Evolutionary conservation across 1,140 invertebrate species (phyloP).

Genomic region (Drosophila persimilis): DNA sequence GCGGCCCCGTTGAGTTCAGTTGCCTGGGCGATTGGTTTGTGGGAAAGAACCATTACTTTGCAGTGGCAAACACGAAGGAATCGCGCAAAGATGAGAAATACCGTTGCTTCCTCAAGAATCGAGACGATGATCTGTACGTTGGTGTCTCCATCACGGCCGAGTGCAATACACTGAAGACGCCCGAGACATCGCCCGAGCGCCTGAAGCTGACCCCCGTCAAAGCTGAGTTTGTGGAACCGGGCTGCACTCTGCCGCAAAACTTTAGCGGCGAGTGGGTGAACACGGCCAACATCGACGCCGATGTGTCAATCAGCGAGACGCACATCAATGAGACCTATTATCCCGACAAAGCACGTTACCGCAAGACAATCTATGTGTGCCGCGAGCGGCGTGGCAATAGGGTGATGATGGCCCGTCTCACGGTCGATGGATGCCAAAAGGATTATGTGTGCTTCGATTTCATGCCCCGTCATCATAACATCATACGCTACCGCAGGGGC

Average conservation of each 20-base stretch:
- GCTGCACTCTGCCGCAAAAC: slow-evolving; percentile 96
- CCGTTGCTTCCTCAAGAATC: slow-evolving; percentile 95
- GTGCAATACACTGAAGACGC: slow-evolving; percentile 95
- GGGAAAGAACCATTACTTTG: slow-evolving; percentile 97
- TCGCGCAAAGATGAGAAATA: slow-evolving; percentile 97
- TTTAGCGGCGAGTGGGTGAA: slow-evolving; percentile 98
- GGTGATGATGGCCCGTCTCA: slow-evolving; percentile 97
- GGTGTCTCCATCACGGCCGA: slow-evolving; percentile 96
- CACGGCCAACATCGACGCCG: slow-evolving; percentile 97
- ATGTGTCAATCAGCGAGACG: slow-evolving; percentile 96
- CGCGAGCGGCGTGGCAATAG: slow-evolving; percentile 93
- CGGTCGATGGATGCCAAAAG: slow-evolving; percentile 98
- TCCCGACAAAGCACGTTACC: slow-evolving; percentile 94
- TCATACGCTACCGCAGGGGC: slow-evolving; percentile 95
- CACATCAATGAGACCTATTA: slow-evolving; percentile 97
- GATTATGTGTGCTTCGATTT: slow-evolving; percentile 99
- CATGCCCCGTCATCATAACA: slow-evolving; percentile 96
- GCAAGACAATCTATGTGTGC: slow-evolving; percentile 97
- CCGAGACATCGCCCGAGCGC: slow-evolving; percentile 96
- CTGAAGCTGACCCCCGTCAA: slow-evolving; percentile 92
- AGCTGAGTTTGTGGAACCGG: slow-evolving; percentile 93
- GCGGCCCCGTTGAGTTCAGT: slow-evolving; percentile 95
- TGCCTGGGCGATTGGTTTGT: slow-evolving; percentile 98
- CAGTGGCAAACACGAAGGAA: slow-evolving; percentile 96
- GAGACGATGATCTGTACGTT: slow-evolving; percentile 95